Evolutionary conservation across 2,797 vertebrate species (phyloP), one percentile per base, ranked within the genome.

Genomic region (Lithobates sylvaticus): DNA sequence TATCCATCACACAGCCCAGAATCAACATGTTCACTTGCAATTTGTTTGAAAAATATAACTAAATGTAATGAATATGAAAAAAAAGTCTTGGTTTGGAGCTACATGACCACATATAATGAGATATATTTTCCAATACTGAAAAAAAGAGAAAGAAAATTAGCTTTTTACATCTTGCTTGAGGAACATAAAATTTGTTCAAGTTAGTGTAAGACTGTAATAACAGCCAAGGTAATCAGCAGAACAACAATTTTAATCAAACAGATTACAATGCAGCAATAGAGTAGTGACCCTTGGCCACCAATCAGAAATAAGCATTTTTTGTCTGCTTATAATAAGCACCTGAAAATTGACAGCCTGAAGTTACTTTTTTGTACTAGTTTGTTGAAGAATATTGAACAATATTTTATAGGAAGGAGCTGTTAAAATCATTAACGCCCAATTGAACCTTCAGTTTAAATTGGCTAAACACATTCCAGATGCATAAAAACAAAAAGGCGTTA

Each of bases 21-120:
- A 76, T 34, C 50, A 80, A 80, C 78, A 54, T 69, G 65, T 70
- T 47, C 65, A 47, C 65, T 69, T 67, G 65, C 65, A 80, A 61
- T 80, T 69, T 80, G 47, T 80, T 80, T 80, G 26, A 78, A 69
- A 70, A 69, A 80, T 80, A 70, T 80, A 80, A 54, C 78, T 80
- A 47, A 44, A 67, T 16, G 32, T 65, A 80, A 70, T 70, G 64
- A 70, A 69, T 69, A 70, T 47, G 32, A 42, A 70, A 80, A 47
- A 15, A 54, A 78, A 69, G 50, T 69, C 68, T 80, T 42, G 18
- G 76, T 67, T 36, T 68, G 42, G 6, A 36, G 7, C 13, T 78
- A 78, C 39, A 50, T 29, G 39, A 12, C 27, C 18, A 69, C 69
- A 80, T 54, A 67, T 50, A 68, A 68, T 68, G 65, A 50, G 21